A percentile compares a stretch with the other conserved stretches of the same genome.
Conservation (phyloP, 1,140 invertebrate genomes). For the Lordiphosa mommai region DNA sequence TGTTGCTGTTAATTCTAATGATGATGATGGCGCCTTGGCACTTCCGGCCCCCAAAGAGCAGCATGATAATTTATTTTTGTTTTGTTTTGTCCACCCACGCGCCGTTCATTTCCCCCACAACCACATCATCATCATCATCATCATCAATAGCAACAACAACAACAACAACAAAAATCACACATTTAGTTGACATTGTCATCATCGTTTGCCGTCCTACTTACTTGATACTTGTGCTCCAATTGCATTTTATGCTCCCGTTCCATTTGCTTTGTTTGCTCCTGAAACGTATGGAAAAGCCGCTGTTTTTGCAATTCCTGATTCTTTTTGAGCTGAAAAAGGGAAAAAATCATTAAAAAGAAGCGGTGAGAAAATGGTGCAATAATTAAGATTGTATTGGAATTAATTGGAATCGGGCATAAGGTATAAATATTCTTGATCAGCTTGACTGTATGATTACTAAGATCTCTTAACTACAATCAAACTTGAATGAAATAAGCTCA, state of each 20-base stretch:
- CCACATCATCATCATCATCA: conserved; percentile 17
- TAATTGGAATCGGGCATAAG: too few species aligned
- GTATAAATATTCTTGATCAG: too few species aligned
- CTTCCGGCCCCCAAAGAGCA: conserved; percentile 14
- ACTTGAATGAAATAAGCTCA: too few species aligned
- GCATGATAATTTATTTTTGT: conserved; percentile 32
- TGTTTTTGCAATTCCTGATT: conserved; percentile 95
- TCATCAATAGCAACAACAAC: background rate
- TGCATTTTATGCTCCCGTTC: conserved; percentile 94
- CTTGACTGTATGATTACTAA: too few species aligned
- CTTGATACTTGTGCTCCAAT: conserved; percentile 92
- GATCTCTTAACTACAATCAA: too few species aligned
- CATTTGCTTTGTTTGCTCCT: conserved; percentile 92
- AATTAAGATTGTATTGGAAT: too few species aligned
- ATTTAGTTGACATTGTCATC: background rate
- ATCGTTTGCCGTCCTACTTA: conserved; percentile 78
- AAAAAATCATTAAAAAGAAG: background rate
- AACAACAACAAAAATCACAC: background rate
- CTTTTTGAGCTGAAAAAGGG: conserved; percentile 88
- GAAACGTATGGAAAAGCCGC: conserved; percentile 92
- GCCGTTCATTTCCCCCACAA: conserved; percentile 9
- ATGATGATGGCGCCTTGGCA: conserved; percentile 4
- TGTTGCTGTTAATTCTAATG: background rate
- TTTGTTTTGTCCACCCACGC: conserved; percentile 31
- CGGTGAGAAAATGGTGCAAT: background rate